phyloP scores from a whole-genome alignment of 2,113 vertebrate genomes.

The Hyaena hyaena region DNA sequence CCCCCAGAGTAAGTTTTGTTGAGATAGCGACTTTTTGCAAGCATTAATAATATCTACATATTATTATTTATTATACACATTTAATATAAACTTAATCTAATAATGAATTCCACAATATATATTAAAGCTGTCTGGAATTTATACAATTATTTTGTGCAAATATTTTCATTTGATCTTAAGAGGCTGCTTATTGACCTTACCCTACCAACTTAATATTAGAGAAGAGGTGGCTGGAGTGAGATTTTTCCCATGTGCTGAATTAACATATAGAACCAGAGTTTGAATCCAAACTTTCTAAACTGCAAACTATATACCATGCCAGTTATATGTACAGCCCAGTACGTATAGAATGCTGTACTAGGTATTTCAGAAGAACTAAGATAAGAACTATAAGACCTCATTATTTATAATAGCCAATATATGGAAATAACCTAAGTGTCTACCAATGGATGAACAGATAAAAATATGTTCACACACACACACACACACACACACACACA shows the following conservation, averaged over 20 bases:
- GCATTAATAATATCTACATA: not conserved
- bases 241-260: not conserved
- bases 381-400: not conserved
- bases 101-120: not conserved
- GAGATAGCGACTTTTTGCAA: not conserved
- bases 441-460: not conserved
- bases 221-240: not conserved
- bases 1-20: not conserved
- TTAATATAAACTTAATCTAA: not conserved
- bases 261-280: not conserved
- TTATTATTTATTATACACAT: not conserved
- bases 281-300: not conserved
- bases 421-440: not conserved
- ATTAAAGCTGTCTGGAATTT: not conserved
- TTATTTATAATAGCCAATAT: not conserved
- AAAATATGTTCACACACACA: not conserved
- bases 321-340: not conserved
- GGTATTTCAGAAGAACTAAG: not conserved
- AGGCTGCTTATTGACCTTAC: not conserved
- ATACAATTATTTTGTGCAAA: not conserved
- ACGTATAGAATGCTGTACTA: not conserved
- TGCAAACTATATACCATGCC: not conserved
- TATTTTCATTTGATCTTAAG: not conserved
- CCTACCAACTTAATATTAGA: not conserved
- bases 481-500: not conserved